These are phyloP conservation scores for Tragopan temminckii DNA, from an alignment of 2,797 vertebrate genomes.

Conservation along the genomic window DNA sequence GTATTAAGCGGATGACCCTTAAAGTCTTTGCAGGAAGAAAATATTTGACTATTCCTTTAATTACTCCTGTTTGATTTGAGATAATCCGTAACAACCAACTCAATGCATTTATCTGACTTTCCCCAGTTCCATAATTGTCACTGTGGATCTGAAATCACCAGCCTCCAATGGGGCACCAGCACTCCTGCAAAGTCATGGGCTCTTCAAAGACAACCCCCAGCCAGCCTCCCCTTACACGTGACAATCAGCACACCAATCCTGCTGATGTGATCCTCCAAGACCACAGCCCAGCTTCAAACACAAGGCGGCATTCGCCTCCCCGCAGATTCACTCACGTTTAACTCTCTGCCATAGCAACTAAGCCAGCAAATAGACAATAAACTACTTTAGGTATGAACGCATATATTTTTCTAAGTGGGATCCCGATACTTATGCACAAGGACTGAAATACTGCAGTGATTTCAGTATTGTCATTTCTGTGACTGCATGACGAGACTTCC, in stretches of 20 bases:
- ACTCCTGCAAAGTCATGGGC: neutral
- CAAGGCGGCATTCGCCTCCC: neutral
- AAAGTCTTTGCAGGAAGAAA: neutral
- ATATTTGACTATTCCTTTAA: neutral
- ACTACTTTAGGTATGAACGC: neutral
- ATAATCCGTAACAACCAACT: neutral
- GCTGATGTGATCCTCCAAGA: neutral
- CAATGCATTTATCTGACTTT: neutral
- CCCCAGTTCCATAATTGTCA: neutral
- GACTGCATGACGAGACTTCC: neutral
- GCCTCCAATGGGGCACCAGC: neutral
- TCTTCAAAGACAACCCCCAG: neutral
- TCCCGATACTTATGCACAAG: neutral
- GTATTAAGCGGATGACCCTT: neutral
- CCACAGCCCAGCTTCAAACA: neutral
- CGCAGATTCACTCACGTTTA: neutral
- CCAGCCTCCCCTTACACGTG: neutral
- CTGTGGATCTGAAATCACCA: neutral
- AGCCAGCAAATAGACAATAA: neutral
- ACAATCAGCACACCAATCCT: neutral
- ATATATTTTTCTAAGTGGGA: neutral
- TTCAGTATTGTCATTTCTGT: neutral
- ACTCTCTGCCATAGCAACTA: neutral
- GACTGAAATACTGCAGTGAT: conserved; percentile 25
- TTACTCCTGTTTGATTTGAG: neutral